Evolutionary conservation across 1,140 invertebrate genomes (phyloP), one percentile per base, ranked within the genome.

Genomic region (Rhizoglyphus robini): DNA sequence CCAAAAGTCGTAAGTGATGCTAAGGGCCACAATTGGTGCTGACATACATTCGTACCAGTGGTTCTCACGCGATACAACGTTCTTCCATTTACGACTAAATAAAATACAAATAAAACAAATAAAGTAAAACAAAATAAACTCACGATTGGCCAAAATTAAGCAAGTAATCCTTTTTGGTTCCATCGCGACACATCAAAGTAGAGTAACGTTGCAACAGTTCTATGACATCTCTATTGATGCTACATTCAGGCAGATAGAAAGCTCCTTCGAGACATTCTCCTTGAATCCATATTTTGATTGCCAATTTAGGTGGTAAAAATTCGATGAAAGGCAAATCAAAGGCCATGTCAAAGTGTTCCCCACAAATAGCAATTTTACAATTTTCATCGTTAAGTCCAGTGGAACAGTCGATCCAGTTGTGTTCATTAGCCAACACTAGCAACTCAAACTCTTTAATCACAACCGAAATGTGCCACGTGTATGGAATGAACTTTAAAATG

Each of bases 361-460:
- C 92, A 76, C 90, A 93, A 71, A 95, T 87, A 0, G 89, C 91
- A 64, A 96, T 81, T 73, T 92, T 88, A 72, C 36, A 41, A 18
- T 63, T 65, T 58, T 67, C 59, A 65, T 46, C 47, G 20, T 63
- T 66, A 27, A 63, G 58, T 49, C 90, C 88, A 46, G 88, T 91
- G 51, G 90, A 93, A 71, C 92, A 96, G 76, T 99, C 95, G 69
- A 99, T 88, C 96, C 94, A 99, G 76, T 99, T 99, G 74, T 91
- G 91, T 74, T 98, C 90, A 79, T 98, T 99, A 67, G 90, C 86
- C 8, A 95, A 75, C 48, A 91, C 91, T 0, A 98, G 82, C 2
- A 98, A 78, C 77, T 99, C 94, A 79, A 98, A 97, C 74, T 96
- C 90, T 76, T 96, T 93, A 4, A 97, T 77, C 0, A 90, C 79